phyloP scores from a whole-genome alignment of 1,140 invertebrate genomes.

The Brachystomella parvula region DNA sequence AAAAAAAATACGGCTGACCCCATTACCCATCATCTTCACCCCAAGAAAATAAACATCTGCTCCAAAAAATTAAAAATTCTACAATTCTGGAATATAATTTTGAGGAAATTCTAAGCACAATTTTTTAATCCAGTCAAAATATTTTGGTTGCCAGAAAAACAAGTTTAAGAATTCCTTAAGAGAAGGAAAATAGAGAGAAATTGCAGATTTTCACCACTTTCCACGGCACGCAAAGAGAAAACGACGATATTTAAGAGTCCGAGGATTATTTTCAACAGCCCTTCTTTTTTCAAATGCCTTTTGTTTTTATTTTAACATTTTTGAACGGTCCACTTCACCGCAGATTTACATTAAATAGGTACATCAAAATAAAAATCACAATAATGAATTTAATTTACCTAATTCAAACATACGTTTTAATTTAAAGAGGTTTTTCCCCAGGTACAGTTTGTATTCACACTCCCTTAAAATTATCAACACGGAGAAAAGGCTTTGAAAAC shows the following conservation, averaged over 20 bases:
- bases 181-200: conserved; percentile 2
- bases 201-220: conserved; percentile 1
- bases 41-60: not conserved
- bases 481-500: too few species aligned
- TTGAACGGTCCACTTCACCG: conserved; percentile 4
- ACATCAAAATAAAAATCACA: conserved; percentile 35
- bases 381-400: conserved; percentile 19
- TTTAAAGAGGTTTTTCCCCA: not conserved
- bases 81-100: not conserved
- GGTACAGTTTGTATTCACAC: not conserved
- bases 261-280: too few species aligned
- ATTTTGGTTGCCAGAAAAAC: not conserved
- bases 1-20: too few species aligned
- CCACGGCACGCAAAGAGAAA: too few species aligned
- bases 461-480: not conserved
- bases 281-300: not conserved
- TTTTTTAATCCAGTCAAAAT: not conserved
- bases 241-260: too few species aligned
- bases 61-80: not conserved
- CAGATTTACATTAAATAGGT: conserved; percentile 27
- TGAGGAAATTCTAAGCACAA: conserved; percentile 2
- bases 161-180: not conserved
- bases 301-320: not conserved
- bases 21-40: conserved; percentile 8
- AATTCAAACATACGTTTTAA: not conserved